Evolutionary conservation across 2,113 vertebrate genomes (phyloP).

Genomic region (Ursus arctos): DNA sequence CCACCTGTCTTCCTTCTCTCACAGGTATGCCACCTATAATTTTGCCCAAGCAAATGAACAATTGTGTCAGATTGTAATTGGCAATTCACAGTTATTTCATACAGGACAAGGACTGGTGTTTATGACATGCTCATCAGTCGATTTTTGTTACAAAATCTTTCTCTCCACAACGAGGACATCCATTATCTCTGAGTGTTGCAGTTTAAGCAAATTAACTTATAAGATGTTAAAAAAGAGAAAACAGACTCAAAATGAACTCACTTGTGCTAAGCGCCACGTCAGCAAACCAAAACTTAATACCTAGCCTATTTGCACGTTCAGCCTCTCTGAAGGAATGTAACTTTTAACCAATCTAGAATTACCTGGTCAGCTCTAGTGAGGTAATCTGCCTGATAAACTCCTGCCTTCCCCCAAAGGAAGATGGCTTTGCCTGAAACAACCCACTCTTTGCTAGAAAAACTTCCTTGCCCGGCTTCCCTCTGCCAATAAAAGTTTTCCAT

Average conservation of each 20-base stretch:
- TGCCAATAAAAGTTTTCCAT: neutral
- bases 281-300: neutral
- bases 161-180: neutral
- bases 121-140: neutral
- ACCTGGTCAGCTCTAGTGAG: neutral
- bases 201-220: conserved; percentile 42
- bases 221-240: neutral
- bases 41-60: neutral
- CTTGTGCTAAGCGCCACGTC: neutral
- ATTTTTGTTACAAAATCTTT: conserved; percentile 14
- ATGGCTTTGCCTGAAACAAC: neutral
- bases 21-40: neutral
- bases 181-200: neutral
- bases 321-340: neutral
- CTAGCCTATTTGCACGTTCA: neutral
- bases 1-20: neutral
- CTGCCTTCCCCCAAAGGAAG: neutral
- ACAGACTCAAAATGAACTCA: neutral
- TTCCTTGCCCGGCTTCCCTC: neutral
- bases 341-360: neutral
- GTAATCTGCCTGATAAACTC: neutral
- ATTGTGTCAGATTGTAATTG: neutral
- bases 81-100: neutral
- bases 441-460: neutral
- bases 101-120: neutral